Evolutionary conservation across 2,797 vertebrate genomes (phyloP).

Genomic region (Aeoliscus strigatus): DNA sequence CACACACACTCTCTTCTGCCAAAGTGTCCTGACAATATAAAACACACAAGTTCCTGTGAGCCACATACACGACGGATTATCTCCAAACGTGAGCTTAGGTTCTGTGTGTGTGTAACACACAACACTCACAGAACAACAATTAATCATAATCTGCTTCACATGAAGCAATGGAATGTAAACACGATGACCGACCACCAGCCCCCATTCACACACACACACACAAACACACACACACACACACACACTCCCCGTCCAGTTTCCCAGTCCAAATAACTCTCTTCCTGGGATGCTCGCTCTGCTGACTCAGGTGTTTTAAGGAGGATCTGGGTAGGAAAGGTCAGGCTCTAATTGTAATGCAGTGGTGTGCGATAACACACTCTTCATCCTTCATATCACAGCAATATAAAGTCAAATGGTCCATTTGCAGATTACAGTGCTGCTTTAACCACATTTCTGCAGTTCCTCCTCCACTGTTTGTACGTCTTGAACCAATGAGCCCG

Average conservation of each 20-base stretch:
- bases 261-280: conserved; percentile 26
- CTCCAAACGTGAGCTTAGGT: conserved; percentile 14
- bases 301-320: conserved; percentile 39
- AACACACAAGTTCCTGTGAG: conserved; percentile 2
- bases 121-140: conserved; percentile 16
- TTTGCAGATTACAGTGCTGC: conserved; percentile 19
- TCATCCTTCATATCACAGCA: conserved; percentile 25
- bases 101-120: conserved; percentile 9
- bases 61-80: conserved; percentile 17
- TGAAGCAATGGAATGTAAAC: conserved; percentile 22
- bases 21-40: conserved; percentile 1
- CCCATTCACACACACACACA: too few relatives aligned
- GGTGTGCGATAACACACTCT: conserved; percentile 42
- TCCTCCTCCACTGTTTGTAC: too few relatives aligned
- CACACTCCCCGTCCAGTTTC: too few relatives aligned
- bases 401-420: conserved; percentile 14
- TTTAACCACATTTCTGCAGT: conserved; percentile 13
- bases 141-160: conserved; percentile 12
- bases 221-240: too few relatives aligned
- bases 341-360: conserved; percentile 41
- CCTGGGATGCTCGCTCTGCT: conserved; percentile 29
- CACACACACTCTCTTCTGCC: conserved; percentile 3
- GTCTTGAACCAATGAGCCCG: conserved; percentile 1
- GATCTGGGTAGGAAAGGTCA: conserved; percentile 44
- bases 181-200: conserved; percentile 12